Percentiles rank a stretch among this genome's conserved stretches.
These are phyloP conservation scores for Meleagris gallopavo DNA, from an alignment of 2,113 vertebrate species.

Conservation along the genomic window DNA sequence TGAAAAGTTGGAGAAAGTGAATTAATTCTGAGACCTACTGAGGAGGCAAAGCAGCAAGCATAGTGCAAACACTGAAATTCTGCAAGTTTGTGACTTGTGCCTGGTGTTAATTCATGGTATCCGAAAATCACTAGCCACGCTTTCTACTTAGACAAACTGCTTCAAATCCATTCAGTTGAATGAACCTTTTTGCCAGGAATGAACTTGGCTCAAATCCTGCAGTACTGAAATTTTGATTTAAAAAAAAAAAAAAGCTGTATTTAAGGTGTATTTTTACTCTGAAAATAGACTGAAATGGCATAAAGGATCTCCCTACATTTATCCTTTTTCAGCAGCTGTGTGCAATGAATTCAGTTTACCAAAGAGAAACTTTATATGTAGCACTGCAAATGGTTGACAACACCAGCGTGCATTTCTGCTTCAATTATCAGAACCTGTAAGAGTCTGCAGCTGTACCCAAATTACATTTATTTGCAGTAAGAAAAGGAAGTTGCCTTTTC, in stretches of 20 bases:
- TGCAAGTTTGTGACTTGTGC: background rate
- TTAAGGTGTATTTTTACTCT: constrained; percentile 37
- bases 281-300: constrained; percentile 23
- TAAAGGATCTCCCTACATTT: background rate
- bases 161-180: background rate
- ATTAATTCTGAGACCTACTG: constrained; percentile 58
- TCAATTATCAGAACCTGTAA: background rate
- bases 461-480: background rate
- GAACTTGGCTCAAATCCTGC: constrained; percentile 47
- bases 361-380: background rate
- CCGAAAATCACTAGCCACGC: constrained; percentile 27
- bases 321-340: background rate
- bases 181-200: background rate
- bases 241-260: background rate
- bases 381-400: background rate
- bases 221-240: constrained; percentile 1
- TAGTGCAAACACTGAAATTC: constrained; percentile 64
- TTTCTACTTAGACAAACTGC: background rate
- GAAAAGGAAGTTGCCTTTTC: background rate
- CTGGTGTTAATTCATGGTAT: background rate
- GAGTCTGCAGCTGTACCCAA: background rate
- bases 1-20: constrained; percentile 54
- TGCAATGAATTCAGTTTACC: background rate
- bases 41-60: constrained; percentile 55
- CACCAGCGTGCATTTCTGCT: background rate